Base-by-base conservation (phyloP, 2,797 vertebrate genomes). In the Pitangus sulphuratus region DNA sequence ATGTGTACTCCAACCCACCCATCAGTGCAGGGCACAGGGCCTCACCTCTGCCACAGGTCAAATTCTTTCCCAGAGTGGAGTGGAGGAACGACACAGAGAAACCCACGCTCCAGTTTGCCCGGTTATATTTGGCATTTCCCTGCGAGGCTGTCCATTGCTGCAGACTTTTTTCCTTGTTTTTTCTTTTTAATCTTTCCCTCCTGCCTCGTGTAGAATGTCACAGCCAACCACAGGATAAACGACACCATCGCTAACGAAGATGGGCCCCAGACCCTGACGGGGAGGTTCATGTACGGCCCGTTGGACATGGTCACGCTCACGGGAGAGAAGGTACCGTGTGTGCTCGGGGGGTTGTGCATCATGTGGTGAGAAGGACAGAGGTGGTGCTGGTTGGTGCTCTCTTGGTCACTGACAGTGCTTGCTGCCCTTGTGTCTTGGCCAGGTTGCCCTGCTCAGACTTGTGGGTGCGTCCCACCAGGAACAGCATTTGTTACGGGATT, bases 281-380 rank as follows among this genome's bases (percentile, higher is more conserved):
- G 99, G 51, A 98, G 99, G 87, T 99, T 99, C 96, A 99, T 99
- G 99, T 99, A 99, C 0, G 99, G 99, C 19, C 99, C 99, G 0
- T 97, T 99, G 70, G 99, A 99, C 97, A 99, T 99, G 99, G 99
- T 99, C 94, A 99, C 99, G 2, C 98, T 99, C 82, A 99, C 99
- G 0, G 99, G 99, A 87, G 99, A 99, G 97, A 99, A 99, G 99
- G 99, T 99, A 84, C 81, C 0, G 2, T 58, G 42, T 62, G 54
- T 76, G 58, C 58, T 33, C 0, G 6, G 69, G 79, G 50, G 45
- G 8, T 5, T 47, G 53, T 7, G 12, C 65, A 15, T 37, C 30
- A 0, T 1, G 30, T 15, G 66, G 64, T 33, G 74, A 54, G 54
- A 48, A 0, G 42, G 60, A 65, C 13, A 11, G 42, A 30, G 57